phyloP scores from a whole-genome alignment of 2,113 vertebrate species.

The Tyto alba region DNA sequence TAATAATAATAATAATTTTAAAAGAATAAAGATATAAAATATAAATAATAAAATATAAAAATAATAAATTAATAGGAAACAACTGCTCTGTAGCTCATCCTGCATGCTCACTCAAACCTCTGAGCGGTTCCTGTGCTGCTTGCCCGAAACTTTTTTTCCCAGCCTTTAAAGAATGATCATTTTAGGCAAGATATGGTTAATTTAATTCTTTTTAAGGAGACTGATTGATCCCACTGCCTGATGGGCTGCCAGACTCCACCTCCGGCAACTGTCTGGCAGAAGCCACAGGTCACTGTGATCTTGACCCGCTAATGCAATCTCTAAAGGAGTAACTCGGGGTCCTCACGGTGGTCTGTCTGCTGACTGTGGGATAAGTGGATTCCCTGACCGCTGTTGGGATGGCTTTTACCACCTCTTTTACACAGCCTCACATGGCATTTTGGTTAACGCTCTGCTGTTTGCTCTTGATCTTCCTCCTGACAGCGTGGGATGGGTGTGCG shows the following conservation, averaged over 20 bases:
- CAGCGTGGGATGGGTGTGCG: fast-evolving
- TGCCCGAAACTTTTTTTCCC: background rate
- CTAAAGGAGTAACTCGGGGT: background rate
- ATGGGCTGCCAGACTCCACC: background rate
- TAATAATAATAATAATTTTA: fast-evolving
- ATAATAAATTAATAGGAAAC: fast-evolving
- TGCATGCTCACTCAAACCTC: background rate
- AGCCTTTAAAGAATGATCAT: background rate
- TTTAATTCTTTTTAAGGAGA: background rate
- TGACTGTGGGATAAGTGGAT: background rate
- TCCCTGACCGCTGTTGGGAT: fast-evolving
- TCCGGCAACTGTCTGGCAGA: background rate
- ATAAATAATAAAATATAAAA: background rate
- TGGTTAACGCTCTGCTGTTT: background rate
- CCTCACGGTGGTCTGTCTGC: background rate
- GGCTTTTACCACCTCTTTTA: constrained; percentile 16
- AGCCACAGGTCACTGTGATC: background rate
- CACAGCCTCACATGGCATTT: background rate
- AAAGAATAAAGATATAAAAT: too few relatives aligned
- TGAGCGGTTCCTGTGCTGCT: background rate
- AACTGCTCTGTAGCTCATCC: background rate
- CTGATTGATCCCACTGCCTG: background rate
- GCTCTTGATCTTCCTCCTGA: background rate
- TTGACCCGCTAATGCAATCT: constrained; percentile 10
- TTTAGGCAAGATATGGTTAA: background rate